Evolutionary conservation across 2,113 vertebrate genomes (phyloP), one percentile per base, ranked within the genome.

Genomic region (Canis aureus): DNA sequence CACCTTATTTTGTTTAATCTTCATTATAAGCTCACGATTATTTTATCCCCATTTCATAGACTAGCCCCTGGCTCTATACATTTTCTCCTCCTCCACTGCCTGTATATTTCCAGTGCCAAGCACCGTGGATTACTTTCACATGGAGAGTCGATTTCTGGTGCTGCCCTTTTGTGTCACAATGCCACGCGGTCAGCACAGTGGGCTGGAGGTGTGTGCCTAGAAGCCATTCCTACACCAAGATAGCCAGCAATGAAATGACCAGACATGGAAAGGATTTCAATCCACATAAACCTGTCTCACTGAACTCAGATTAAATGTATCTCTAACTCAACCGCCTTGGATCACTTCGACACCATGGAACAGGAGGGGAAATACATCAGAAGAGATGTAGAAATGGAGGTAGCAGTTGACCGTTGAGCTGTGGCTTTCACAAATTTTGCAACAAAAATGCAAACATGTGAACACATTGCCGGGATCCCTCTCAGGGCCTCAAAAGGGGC

Each of bases 361-460:
- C 11, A 35, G 71, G 19, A 62, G 25, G 22, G 9, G 51, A 76
- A 84, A 80, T 29, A 35, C 0, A 95, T 32, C 23, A 86, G 85
- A 94, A 27, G 6, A 51, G 15, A 92, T 23, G 49, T 32, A 27
- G 22, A 95, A 73, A 82, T 10, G 0, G 13, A 93, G 11, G 76
- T 0, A 59, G 57, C 11, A 10, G 60, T 94, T 93, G 83, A 80
- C 11, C 38, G 25, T 4, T 32, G 59, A 57, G n/a, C 16, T 8
- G 62, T 89, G 73, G 93, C 10, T 87, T 94, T 69, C 84, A 17
- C 27, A 80, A 80, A 71, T 49, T 96, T 88, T 95, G 78, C 19
- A 78, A 91, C 64, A 71, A 80, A 89, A 92, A 81, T 38, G 81
- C 49, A 95, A 94, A 87, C n/a, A 35, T 38, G 29, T 53, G 57